Evolutionary conservation across 1,140 invertebrate genomes (phyloP).

Genomic region (Hirudo medicinalis): DNA sequence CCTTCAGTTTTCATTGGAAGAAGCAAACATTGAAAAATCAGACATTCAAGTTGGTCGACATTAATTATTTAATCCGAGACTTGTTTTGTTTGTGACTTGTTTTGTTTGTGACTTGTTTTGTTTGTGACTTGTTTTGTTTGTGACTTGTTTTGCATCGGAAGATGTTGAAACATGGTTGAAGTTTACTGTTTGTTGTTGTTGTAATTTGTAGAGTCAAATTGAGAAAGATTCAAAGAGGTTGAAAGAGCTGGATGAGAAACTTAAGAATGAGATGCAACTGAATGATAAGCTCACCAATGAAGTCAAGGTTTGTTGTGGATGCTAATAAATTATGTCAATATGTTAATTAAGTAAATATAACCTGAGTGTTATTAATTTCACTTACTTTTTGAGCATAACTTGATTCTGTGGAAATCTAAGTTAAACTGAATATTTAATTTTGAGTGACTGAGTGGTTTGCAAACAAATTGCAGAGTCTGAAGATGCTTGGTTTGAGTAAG

Average conservation of each 20-base stretch:
- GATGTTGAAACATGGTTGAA: too few species aligned
- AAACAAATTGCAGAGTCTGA: conserved; percentile 20
- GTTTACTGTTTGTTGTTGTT: not conserved
- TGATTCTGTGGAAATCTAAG: too few species aligned
- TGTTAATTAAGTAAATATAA: not conserved
- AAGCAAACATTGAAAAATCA: conserved; percentile 63
- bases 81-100: not conserved
- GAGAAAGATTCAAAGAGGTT: conserved; percentile 31
- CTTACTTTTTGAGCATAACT: too few species aligned
- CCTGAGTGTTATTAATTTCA: too few species aligned
- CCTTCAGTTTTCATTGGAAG: conserved; percentile 76
- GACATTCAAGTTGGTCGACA: conserved; percentile 55
- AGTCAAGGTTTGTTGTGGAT: not conserved
- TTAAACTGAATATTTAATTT: too few species aligned
- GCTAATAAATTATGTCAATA: not conserved
- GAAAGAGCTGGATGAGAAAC: conserved; percentile 33
- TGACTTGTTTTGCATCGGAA: not conserved
- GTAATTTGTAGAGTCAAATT: conserved; percentile 28
- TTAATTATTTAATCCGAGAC: too few species aligned
- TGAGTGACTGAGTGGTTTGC: not conserved
- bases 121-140: not conserved
- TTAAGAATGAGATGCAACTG: conserved; percentile 35
- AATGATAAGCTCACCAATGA: conserved; percentile 31
- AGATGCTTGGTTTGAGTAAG: conserved; percentile 23
- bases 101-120: not conserved